These are phyloP conservation scores for Falco cherrug DNA, from an alignment of 2,797 vertebrate species.

Conservation along the genomic window DNA sequence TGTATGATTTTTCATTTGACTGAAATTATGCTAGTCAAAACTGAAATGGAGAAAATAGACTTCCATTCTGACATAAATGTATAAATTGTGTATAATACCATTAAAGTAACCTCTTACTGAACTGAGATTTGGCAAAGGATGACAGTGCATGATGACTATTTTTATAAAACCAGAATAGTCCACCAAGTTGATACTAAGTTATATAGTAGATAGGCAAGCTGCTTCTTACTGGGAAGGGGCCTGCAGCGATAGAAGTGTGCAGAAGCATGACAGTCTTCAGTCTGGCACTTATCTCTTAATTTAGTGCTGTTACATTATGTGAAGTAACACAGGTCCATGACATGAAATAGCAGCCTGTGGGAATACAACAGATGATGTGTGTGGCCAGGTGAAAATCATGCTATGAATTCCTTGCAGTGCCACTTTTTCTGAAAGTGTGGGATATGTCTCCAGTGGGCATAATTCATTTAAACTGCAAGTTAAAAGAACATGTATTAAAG, in stretches of 20 bases:
- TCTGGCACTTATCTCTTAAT: constrained; percentile 33
- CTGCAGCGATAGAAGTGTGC: constrained; percentile 35
- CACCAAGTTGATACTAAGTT: not conserved
- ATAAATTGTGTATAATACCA: not conserved
- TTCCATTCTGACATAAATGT: not conserved
- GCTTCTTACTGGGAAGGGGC: not conserved
- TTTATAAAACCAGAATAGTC: not conserved
- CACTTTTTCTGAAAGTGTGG: constrained; percentile 30
- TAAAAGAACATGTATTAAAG: not conserved
- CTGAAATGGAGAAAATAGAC: not conserved
- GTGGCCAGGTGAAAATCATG: constrained; percentile 41
- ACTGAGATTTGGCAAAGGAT: not conserved
- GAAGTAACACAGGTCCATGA: constrained; percentile 34
- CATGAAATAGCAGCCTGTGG: constrained; percentile 38
- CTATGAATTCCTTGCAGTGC: constrained; percentile 15
- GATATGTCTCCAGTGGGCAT: constrained; percentile 28
- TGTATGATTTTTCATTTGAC: not conserved
- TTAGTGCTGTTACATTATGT: constrained; percentile 10
- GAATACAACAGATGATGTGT: constrained; percentile 45
- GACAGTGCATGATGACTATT: not conserved
- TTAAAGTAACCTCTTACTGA: not conserved
- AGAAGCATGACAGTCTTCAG: not conserved
- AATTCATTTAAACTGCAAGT: constrained; percentile 25
- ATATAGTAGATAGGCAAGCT: not conserved
- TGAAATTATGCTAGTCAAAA: not conserved